Conservation (phyloP, 30 jellyfish, hydroid and myxozoan genomes). For the Chrysaora quinquecirrha region DNA sequence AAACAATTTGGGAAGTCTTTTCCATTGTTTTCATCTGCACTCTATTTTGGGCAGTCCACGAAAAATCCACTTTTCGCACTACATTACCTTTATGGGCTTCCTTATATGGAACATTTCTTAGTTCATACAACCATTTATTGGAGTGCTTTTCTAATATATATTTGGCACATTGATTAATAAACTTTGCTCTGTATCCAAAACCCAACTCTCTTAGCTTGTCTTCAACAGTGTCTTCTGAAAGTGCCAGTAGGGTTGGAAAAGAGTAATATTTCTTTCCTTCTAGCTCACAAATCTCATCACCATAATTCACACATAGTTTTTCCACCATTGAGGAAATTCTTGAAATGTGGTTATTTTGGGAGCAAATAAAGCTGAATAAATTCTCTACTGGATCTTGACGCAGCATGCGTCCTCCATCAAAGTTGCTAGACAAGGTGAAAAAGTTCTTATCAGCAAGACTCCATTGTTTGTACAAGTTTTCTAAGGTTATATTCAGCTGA, state of each 20-base stretch:
- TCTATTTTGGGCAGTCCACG: no score
- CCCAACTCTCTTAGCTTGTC: constrained; percentile 77
- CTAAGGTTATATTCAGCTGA: constrained; percentile 71
- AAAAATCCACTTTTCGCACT: no score
- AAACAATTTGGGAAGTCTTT: no score
- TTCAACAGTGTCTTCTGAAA: constrained; percentile 75
- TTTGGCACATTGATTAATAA: constrained; percentile 81
- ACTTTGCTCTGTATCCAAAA: constrained; percentile 96
- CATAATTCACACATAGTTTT: constrained; percentile 71
- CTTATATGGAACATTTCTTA: constrained; percentile 68
- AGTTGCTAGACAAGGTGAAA: constrained; percentile 31
- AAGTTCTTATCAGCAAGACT: constrained; percentile 54
- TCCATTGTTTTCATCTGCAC: no score
- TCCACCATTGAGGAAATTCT: constrained; percentile 84
- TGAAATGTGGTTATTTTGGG: constrained; percentile 87
- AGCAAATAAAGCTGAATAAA: constrained; percentile 85
- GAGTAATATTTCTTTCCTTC: constrained; percentile 59
- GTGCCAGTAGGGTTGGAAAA: constrained; percentile 74
- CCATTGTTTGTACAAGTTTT: constrained; percentile 73
- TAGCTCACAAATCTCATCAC: constrained; percentile 17
- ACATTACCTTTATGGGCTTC: constrained; percentile 93
- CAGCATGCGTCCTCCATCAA: constrained; percentile 83
- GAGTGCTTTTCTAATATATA: constrained; percentile 25
- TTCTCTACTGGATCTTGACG: constrained; percentile 97
- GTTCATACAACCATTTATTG: constrained; percentile 61